These are phyloP conservation scores for Reinhardtius hippoglossoides DNA, from an alignment of 2,113 vertebrate genomes.

Conservation along the genomic window DNA sequence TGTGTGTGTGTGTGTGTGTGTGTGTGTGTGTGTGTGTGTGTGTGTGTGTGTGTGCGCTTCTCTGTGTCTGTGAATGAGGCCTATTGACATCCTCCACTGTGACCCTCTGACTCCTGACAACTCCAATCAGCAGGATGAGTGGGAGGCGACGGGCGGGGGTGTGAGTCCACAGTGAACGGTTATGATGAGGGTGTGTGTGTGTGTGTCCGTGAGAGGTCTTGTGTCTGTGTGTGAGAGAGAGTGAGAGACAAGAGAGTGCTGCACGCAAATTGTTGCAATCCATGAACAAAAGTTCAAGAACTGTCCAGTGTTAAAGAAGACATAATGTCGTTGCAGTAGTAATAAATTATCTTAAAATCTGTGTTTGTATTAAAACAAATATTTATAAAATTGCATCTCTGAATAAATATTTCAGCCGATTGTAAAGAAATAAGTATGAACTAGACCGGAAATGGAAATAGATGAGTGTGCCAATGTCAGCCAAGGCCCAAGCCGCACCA, in stretches of 20 bases:
- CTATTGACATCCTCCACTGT: constrained; percentile 71
- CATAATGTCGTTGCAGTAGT: neutral
- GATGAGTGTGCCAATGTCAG: no score
- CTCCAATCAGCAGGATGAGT: constrained; percentile 76
- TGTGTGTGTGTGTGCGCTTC: constrained; percentile 25
- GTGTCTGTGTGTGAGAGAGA: constrained; percentile 14
- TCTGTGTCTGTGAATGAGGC: constrained; percentile 58
- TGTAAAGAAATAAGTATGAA: neutral
- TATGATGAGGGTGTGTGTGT: constrained; percentile 48
- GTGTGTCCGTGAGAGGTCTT: constrained; percentile 29
- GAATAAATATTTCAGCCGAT: neutral
- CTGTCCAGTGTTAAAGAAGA: neutral
- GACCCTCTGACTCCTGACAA: constrained; percentile 73
- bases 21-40: constrained; percentile 20
- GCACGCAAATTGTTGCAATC: constrained; percentile 39
- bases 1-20: constrained; percentile 37
- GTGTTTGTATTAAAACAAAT: no score
- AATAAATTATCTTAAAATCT: neutral
- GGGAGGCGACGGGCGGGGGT: constrained; percentile 55
- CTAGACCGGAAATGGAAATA: no score
- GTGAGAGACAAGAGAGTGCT: constrained; percentile 24
- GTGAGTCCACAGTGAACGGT: constrained; percentile 39
- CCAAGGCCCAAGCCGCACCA: no score
- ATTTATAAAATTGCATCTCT: no score
- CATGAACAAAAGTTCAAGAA: constrained; percentile 15